Base-by-base conservation (phyloP, 2,797 vertebrate genomes). In the Coreius guichenoti region DNA sequence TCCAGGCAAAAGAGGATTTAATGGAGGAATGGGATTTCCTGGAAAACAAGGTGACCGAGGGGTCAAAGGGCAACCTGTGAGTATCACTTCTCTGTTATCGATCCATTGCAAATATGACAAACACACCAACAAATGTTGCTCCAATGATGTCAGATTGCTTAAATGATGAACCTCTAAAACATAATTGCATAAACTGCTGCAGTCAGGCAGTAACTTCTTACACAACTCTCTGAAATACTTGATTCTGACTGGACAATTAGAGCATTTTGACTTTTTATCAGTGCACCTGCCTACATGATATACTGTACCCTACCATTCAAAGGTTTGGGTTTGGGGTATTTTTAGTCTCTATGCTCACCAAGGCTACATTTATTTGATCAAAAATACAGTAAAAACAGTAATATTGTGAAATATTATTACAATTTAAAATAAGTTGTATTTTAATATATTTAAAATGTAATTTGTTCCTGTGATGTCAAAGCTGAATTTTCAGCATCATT, bases 21-120 rank as follows among this genome's bases (percentile, higher is more conserved):
- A 91, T 0, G 97, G 97, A 17, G 94, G 94, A 83, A 96, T 89
- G 0, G 98, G 98, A 16, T 87, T 96, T 70, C 96, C 96, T 56
- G 98, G 98, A 89, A 96, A 76, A 89, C 95, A 95, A 14, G 98
- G 98, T 0, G 93, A 95, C 8, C 92, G 70, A 0, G 98, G 98
- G 88, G 17, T 93, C 81, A 98, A 97, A 95, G 98, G 98, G 56
- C 97, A 97, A 91, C 93, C 89, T 90, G 98, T 99, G 21, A 96
- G 96, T 93, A 49, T 39, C 17, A 2, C 31, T 78, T 29, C 33
- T 68, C 31, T 26, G 8, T 54, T 81, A 21, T 47, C 3, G 1
- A 39, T 45, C 26, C 77, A 67, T 49, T 68, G 1, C 12, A 68
- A 36, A 68, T 67, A 68, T 11, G 21, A 31, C n/a, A 72, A 69